Percentiles rank a stretch among this genome's conserved stretches.
Evolutionary conservation across 2,797 vertebrate genomes (phyloP).

Genomic region (Hypotaenidia okinawae): DNA sequence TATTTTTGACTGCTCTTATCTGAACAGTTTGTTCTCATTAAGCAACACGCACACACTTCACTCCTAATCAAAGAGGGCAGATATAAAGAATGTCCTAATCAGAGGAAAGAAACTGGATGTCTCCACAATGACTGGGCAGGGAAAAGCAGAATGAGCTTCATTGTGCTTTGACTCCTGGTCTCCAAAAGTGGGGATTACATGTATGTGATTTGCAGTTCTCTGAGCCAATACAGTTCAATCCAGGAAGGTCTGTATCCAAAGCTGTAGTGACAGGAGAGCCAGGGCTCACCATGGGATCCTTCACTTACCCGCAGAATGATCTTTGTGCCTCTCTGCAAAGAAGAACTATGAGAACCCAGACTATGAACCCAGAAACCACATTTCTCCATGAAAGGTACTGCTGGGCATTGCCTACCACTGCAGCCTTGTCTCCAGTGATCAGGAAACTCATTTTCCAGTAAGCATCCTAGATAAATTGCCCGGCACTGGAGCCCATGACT

Average conservation of each 20-base stretch:
- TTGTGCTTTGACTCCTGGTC: neutral
- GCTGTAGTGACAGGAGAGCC: neutral
- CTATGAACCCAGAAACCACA: neutral
- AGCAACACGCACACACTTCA: neutral
- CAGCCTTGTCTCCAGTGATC: neutral
- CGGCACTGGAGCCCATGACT: neutral
- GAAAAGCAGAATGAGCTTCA: neutral
- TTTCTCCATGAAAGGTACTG: neutral
- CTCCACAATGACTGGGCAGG: neutral
- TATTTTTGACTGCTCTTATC: neutral
- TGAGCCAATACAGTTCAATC: neutral
- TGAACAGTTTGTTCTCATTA: slow-evolving; percentile 33
- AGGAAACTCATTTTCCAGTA: neutral
- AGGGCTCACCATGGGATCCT: neutral
- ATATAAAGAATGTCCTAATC: neutral
- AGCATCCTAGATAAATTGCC: neutral
- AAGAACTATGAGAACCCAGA: neutral
- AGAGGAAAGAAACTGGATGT: neutral
- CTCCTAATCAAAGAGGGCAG: slow-evolving; percentile 8
- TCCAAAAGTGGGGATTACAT: neutral
- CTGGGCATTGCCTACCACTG: neutral
- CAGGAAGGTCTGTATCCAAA: neutral
- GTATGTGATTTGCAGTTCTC: neutral
- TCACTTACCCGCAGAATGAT: neutral
- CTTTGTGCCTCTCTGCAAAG: neutral